A percentile compares a stretch with the other conserved stretches of the same genome.
These are phyloP conservation scores for Peromyscus nudipes DNA, from an alignment of 2,797 vertebrate genomes.

Conservation along the genomic window DNA sequence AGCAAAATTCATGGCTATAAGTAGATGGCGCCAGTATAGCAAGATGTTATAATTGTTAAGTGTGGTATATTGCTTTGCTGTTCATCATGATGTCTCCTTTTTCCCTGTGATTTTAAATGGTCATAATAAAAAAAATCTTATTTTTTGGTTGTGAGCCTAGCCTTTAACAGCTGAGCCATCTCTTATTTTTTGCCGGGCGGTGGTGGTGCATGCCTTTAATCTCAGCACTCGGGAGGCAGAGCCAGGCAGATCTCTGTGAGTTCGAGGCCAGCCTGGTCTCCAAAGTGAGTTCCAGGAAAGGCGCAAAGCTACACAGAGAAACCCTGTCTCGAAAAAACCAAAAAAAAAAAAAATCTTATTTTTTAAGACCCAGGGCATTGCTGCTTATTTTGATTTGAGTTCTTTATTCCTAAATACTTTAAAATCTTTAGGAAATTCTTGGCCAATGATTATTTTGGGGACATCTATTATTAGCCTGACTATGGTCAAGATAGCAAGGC, in stretches of 20 bases:
- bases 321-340: too few relatives aligned
- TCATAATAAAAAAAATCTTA: slow-evolving; percentile 45
- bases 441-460: neutral
- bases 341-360: slow-evolving; percentile 22
- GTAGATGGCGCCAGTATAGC: neutral
- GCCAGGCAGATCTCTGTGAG: too few relatives aligned
- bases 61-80: neutral
- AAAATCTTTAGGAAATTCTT: slow-evolving; percentile 28
- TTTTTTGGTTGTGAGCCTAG: slow-evolving; percentile 4
- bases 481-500: neutral
- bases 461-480: neutral
- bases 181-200: too few relatives aligned
- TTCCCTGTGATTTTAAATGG: slow-evolving; percentile 29
- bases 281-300: too few relatives aligned
- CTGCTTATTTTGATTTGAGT: slow-evolving; percentile 33
- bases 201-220: too few relatives aligned
- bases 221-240: too few relatives aligned
- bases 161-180: too few relatives aligned
- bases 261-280: too few relatives aligned
- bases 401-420: slow-evolving; percentile 9
- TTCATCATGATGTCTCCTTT: neutral
- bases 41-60: neutral
- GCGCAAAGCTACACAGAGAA: too few relatives aligned
- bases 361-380: slow-evolving; percentile 25
- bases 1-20: neutral